A percentile compares a stretch with the other conserved stretches of the same genome.
Evolutionary conservation across 2,797 vertebrate genomes (phyloP).

Genomic region (Xyrichtys novacula): DNA sequence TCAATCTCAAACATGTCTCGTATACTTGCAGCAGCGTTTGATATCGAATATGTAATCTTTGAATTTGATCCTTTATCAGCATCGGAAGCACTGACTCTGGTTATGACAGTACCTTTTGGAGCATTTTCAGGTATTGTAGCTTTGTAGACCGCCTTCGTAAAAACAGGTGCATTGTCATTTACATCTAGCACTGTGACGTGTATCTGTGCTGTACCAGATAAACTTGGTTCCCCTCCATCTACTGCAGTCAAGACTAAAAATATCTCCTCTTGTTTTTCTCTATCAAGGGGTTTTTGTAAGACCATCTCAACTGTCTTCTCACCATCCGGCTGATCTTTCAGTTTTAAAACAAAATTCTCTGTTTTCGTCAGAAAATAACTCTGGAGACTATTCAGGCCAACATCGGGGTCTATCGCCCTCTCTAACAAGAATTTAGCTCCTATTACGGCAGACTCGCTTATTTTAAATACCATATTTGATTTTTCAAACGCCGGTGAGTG

Average conservation of each 20-base stretch:
- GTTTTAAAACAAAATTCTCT: conserved; percentile 77
- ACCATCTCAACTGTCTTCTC: conserved; percentile 75
- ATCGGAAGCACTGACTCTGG: conserved; percentile 78
- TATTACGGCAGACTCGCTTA: conserved; percentile 49
- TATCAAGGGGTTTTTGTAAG: conserved; percentile 65
- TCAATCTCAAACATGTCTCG: conserved; percentile 77
- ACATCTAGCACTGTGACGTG: conserved; percentile 63
- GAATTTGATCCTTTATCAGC: conserved; percentile 77
- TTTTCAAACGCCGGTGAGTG: conserved; percentile 75
- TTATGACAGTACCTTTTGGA: conserved; percentile 71
- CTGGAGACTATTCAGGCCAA: conserved; percentile 52
- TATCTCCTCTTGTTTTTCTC: conserved; percentile 46
- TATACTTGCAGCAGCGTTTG: conserved; percentile 48
- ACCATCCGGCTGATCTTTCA: conserved; percentile 69
- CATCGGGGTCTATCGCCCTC: conserved; percentile 54
- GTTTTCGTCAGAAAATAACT: conserved; percentile 52
- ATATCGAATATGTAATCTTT: conserved; percentile 77
- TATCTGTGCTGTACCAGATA: conserved; percentile 74
- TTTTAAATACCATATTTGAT: conserved; percentile 58
- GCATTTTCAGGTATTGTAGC: conserved; percentile 71
- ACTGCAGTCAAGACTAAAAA: conserved; percentile 64
- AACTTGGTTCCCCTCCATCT: conserved; percentile 73
- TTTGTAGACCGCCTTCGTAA: conserved; percentile 62
- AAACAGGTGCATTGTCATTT: conserved; percentile 81
- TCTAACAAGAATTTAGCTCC: conserved; percentile 65